phyloP scores from a whole-genome alignment of 1,140 invertebrate species.

The Megalonaias nervosa region DNA sequence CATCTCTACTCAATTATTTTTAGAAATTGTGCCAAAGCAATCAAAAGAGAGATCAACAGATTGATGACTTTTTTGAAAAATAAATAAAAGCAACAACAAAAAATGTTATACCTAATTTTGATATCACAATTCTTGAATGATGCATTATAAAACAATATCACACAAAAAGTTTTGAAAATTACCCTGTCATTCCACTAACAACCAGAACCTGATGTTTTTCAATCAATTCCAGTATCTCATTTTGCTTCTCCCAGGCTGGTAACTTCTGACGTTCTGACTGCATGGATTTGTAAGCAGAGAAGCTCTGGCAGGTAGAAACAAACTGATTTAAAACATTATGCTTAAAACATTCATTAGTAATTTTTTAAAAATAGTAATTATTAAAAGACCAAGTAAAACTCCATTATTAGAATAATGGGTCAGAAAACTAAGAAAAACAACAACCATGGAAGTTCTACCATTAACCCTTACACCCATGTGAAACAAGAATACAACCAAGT shows the following conservation, averaged over 20 bases:
- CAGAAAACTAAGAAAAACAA: too few relatives aligned
- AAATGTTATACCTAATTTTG: not conserved
- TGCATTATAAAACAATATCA: not conserved
- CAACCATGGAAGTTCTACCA: too few relatives aligned
- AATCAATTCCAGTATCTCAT: slow-evolving; percentile 58
- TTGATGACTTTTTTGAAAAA: not conserved
- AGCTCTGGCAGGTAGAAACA: too few relatives aligned
- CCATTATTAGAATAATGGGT: too few relatives aligned
- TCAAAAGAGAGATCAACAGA: not conserved
- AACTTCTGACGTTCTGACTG: slow-evolving; percentile 79
- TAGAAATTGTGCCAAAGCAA: not conserved
- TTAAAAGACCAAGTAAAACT: too few relatives aligned
- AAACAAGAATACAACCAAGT: too few relatives aligned
- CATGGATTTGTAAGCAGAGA: slow-evolving; percentile 75
- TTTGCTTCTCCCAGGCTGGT: slow-evolving; percentile 83
- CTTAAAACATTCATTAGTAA: too few relatives aligned
- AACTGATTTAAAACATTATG: too few relatives aligned
- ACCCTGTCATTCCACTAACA: slow-evolving; percentile 70
- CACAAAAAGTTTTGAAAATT: slow-evolving; percentile 7
- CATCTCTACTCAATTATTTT: not conserved
- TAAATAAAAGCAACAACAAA: not conserved
- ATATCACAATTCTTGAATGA: not conserved
- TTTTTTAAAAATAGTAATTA: too few relatives aligned
- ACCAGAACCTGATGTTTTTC: slow-evolving; percentile 63
- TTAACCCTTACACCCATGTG: too few relatives aligned